Base-by-base conservation (phyloP, 2,797 vertebrate genomes). In the Brotogeris chrysoptera region DNA sequence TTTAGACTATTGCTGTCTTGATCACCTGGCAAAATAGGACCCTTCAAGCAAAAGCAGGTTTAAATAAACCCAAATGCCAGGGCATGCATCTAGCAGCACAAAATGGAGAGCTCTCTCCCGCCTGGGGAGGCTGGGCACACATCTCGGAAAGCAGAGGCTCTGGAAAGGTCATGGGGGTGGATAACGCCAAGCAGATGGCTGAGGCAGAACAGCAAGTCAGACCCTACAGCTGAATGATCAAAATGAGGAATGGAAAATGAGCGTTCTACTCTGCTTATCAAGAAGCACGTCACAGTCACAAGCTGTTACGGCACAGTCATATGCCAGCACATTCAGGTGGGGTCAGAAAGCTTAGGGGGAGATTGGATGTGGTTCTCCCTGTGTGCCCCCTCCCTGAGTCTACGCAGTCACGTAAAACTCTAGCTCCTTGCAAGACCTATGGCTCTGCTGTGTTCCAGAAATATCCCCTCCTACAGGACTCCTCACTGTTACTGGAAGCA, bases 131-230 rank as follows among this genome's bases (percentile, higher is more conserved):
- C 2, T 1, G 0, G 64, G 39, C 36, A 90, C 27, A n/a, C 47
- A 53, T 86, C 65, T 39, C 93, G 81, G 65, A 89, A 90, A 92
- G 72, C 64, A 91, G 44, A 71, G 47, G 20, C 71, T 60, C 64
- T 38, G 86, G 36, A 71, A 91, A 82, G 66, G 69, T 74, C 66
- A 68, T 0, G 0, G 39, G 38, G 61, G n/a, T 70, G 80, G 47
- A 52, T 64, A 90, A 49, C 5, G 66, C 17, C 1, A 6, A 34
- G 52, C 55, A 88, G 52, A 65, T 1, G 4, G n/a, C 39, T 66
- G 78, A 73, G 69, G 21, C 0, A 0, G 32, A 68, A 8, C 53
- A 59, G 17, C 27, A 11, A 46, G 34, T 63, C 77, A 72, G 53
- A 32, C 21, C 6, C 14, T 52, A 6, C 11, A 61, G 53, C 39